Conservation (phyloP, 2,888 invertebrate species). For the Apotomis capreana region DNA sequence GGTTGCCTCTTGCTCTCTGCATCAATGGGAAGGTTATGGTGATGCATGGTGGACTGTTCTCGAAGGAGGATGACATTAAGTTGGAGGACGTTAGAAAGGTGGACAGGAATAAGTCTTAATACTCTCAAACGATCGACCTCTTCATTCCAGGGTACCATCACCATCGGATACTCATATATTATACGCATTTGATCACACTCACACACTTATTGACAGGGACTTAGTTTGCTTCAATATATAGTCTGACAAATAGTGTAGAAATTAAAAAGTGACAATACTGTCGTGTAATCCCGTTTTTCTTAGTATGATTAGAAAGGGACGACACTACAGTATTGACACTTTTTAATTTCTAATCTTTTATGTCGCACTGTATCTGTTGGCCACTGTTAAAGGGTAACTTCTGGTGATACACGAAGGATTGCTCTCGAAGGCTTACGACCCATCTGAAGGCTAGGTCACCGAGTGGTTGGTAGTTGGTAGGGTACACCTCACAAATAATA, state of each 20-base stretch:
- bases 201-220: slow-evolving; percentile 77
- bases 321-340: too few species aligned
- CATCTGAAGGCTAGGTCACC: too few species aligned
- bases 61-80: slow-evolving; percentile 94
- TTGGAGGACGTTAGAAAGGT: slow-evolving; percentile 94
- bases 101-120: slow-evolving; percentile 94
- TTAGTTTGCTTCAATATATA: slow-evolving; percentile 68
- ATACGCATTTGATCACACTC: too few species aligned
- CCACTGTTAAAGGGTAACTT: slow-evolving; percentile 93
- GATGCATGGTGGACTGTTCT: slow-evolving; percentile 99
- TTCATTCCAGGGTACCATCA: slow-evolving; percentile 80
- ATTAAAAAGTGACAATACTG: too few species aligned
- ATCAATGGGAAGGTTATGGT: slow-evolving; percentile 92
- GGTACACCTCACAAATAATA: too few species aligned
- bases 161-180: slow-evolving; percentile 58
- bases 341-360: too few species aligned
- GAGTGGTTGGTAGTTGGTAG: too few species aligned
- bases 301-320: too few species aligned
- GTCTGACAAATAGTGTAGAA: too few species aligned
- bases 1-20: slow-evolving; percentile 95
- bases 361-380: slow-evolving; percentile 88
- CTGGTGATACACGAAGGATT: slow-evolving; percentile 99
- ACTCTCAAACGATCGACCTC: slow-evolving; percentile 76
- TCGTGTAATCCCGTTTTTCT: too few species aligned
- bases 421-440: slow-evolving; percentile 87